Conservation (phyloP, 2,797 vertebrate genomes). For the Cuniculus paca region DNA sequence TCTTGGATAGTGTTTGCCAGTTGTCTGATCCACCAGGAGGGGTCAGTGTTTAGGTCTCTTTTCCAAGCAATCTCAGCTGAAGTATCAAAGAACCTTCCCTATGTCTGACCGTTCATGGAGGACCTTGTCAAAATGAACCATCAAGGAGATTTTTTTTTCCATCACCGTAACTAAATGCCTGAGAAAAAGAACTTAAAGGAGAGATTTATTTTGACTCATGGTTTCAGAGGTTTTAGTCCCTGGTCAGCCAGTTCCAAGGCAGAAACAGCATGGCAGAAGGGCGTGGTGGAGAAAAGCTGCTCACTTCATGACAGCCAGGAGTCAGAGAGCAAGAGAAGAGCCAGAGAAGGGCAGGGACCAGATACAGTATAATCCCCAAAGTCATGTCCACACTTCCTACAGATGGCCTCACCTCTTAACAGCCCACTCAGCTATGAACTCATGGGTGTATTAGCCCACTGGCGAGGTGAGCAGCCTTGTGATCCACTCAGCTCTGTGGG, state of each 20-base stretch:
- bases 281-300: not conserved
- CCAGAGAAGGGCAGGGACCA: not conserved
- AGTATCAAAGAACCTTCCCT: not conserved
- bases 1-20: not conserved
- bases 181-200: not conserved
- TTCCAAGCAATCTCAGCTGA: not conserved
- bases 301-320: not conserved
- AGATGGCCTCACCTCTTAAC: not conserved
- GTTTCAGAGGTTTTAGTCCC: not conserved
- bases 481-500: not conserved
- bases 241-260: not conserved
- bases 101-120: accelerated
- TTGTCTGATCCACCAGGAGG: not conserved
- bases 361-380: not conserved
- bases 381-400: not conserved
- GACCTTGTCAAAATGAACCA: not conserved
- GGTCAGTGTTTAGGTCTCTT: not conserved
- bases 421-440: not conserved
- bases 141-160: not conserved
- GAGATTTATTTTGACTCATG: not conserved
- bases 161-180: not conserved
- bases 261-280: not conserved
- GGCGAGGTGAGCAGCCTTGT: not conserved
- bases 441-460: not conserved
- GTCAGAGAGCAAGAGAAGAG: not conserved